These are phyloP conservation scores for Andrena haemorrhoa DNA, from an alignment of 2,888 invertebrate species.

Conservation along the genomic window DNA sequence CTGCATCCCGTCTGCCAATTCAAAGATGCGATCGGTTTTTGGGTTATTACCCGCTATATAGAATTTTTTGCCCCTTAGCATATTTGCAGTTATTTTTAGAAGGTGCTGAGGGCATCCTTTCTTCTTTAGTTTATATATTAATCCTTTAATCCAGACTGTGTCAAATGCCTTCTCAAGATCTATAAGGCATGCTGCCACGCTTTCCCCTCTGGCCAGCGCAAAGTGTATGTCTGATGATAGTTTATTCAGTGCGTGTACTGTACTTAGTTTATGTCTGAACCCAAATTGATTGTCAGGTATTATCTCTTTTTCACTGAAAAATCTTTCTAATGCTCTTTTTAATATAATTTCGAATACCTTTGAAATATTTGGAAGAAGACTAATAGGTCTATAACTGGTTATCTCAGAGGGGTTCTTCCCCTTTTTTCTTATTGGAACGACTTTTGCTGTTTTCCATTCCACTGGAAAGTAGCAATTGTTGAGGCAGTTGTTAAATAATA, in stretches of 20 bases:
- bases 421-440: conserved; percentile 4
- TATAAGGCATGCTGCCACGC: background rate
- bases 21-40: background rate
- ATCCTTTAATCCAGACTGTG: too few relatives aligned
- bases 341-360: too few relatives aligned
- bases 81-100: background rate
- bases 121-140: background rate
- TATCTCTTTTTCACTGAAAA: too few relatives aligned
- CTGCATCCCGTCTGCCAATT: background rate
- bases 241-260: background rate
- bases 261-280: background rate
- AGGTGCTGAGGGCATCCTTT: background rate
- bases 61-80: background rate
- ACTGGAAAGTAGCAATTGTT: conserved; percentile 6
- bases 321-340: too few relatives aligned
- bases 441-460: conserved; percentile 10
- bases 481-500: background rate
- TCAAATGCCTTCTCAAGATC: background rate
- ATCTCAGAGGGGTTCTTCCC: too few relatives aligned
- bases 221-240: background rate
- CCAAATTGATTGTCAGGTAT: conserved; percentile 2
- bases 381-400: too few relatives aligned
- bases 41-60: background rate
- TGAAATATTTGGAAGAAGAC: too few relatives aligned
- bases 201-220: background rate